These are phyloP conservation scores for Chrysaora quinquecirrha DNA, from an alignment of 30 jellyfish, hydroid and myxozoan genomes.

Conservation along the genomic window DNA sequence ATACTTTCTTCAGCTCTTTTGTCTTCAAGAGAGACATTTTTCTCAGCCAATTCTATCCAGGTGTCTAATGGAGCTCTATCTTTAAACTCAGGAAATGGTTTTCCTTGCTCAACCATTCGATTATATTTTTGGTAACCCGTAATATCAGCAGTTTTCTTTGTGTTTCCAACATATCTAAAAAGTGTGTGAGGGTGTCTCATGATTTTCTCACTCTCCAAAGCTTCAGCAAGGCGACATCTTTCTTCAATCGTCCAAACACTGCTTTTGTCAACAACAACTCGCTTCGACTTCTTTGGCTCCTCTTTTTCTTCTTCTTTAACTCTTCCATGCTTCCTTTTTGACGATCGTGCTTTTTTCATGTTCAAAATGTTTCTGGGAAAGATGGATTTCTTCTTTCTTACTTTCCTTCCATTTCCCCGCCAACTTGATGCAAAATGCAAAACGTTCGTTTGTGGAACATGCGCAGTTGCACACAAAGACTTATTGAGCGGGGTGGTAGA, in stretches of 20 bases:
- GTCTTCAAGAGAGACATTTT: slow-evolving; percentile 34
- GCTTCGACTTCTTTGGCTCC: too few species aligned
- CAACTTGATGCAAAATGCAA: too few species aligned
- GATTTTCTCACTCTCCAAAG: slow-evolving; percentile 10
- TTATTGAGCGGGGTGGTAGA: too few species aligned
- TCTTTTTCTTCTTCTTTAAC: too few species aligned
- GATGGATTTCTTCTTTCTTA: too few species aligned
- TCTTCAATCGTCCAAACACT: slow-evolving; percentile 51
- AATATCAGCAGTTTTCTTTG: slow-evolving; percentile 15
- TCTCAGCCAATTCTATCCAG: slow-evolving; percentile 73
- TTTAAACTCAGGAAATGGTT: slow-evolving; percentile 49
- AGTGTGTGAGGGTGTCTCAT: neutral
- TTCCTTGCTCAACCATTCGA: slow-evolving; percentile 54
- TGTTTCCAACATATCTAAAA: neutral
- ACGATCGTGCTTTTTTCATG: too few species aligned
- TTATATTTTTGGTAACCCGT: slow-evolving; percentile 36
- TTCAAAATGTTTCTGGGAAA: too few species aligned
- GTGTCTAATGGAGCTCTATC: slow-evolving; percentile 75
- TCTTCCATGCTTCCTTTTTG: too few species aligned
- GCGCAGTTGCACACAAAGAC: too few species aligned
- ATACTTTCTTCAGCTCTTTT: slow-evolving; percentile 65
- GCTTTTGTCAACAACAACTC: neutral
- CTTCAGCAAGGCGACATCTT: slow-evolving; percentile 49
- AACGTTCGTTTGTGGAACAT: too few species aligned
- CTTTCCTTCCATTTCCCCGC: too few species aligned